Evolutionary conservation across 2,113 vertebrate genomes (phyloP).

Genomic region (Ochotona princeps): DNA sequence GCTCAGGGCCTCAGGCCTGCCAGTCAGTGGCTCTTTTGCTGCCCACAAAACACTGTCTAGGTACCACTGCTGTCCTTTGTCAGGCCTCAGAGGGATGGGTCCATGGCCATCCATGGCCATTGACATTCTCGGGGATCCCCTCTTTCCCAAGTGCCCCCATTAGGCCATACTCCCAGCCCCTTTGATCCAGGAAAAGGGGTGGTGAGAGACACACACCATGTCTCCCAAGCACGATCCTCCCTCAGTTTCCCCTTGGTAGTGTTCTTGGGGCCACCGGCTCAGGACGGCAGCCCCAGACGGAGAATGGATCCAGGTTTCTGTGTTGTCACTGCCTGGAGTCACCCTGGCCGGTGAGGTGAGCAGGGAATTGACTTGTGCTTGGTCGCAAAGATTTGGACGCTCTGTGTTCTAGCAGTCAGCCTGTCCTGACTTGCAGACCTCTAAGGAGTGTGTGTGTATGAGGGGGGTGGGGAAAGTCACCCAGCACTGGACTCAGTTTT

Average conservation of each 20-base stretch:
- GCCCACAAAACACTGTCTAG: conserved; percentile 55
- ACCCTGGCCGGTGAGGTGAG: not conserved
- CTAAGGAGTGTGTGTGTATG: not conserved
- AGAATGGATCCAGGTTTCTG: not conserved
- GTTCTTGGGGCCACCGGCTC: not conserved
- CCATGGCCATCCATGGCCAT: not conserved
- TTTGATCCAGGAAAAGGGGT: not conserved
- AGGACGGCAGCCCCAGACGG: not conserved
- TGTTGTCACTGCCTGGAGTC: not conserved
- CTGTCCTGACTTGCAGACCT: not conserved
- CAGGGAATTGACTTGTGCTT: not conserved
- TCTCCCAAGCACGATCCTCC: not conserved
- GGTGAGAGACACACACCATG: not conserved
- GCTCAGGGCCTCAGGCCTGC: not conserved
- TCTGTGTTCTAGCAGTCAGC: too few species aligned
- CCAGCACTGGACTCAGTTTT: not conserved
- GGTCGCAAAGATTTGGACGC: not conserved
- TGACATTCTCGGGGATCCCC: not conserved
- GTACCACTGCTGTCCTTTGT: not conserved
- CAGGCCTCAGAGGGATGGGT: not conserved
- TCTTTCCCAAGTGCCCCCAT: not conserved
- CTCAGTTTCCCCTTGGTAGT: not conserved
- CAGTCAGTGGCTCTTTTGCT: not conserved
- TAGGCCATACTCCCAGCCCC: not conserved
- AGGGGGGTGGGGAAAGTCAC: not conserved